Conservation (phyloP, 2,888 invertebrate genomes). For the Philaethria dido region DNA sequence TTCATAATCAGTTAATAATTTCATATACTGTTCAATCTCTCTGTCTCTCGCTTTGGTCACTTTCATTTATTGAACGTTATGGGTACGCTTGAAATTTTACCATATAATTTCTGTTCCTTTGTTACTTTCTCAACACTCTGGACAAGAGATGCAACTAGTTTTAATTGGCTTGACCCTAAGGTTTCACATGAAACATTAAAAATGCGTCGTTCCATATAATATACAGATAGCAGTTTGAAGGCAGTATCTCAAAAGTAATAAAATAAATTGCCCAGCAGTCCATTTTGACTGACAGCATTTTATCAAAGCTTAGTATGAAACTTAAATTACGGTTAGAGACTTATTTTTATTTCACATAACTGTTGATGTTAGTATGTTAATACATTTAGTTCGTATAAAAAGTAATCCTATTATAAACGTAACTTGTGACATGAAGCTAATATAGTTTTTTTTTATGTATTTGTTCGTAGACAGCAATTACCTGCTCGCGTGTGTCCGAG, state of each 20-base stretch:
- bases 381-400: conserved; percentile 19
- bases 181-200: conserved; percentile 41
- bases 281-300: conserved; percentile 38
- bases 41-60: no score
- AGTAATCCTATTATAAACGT: conserved; percentile 12
- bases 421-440: conserved; percentile 23
- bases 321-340: conserved; percentile 35
- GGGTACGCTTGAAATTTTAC: conserved; percentile 25
- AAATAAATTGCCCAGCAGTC: conserved; percentile 39
- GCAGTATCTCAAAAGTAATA: conserved; percentile 36
- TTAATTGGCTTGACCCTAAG: conserved; percentile 41
- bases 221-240: conserved; percentile 28
- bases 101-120: conserved; percentile 4
- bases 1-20: no score
- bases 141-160: conserved; percentile 36
- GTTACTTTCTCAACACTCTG: conserved; percentile 31
- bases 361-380: conserved; percentile 20
- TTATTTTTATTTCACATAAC: conserved; percentile 36
- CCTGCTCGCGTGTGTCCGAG: conserved; percentile 95
- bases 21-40: no score
- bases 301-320: conserved; percentile 34
- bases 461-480: conserved; percentile 91
- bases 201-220: conserved; percentile 30
- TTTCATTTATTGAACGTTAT: conserved; percentile 21
- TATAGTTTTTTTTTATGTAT: conserved; percentile 32